Evolutionary conservation across 2,888 invertebrate species (phyloP).

Genomic region (Cosmia trapezina): DNA sequence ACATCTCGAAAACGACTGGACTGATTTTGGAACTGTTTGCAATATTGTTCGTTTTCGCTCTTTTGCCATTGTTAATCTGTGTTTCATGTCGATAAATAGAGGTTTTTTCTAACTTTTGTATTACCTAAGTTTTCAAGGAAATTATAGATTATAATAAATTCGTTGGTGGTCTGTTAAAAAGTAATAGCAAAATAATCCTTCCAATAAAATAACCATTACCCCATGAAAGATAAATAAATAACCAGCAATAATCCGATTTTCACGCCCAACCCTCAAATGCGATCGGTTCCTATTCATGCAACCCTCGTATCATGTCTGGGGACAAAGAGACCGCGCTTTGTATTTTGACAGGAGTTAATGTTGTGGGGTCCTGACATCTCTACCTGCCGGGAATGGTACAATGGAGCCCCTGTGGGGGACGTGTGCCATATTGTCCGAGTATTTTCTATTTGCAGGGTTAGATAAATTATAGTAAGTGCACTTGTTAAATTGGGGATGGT

Average conservation of each 20-base stretch:
- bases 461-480: conserved; percentile 67
- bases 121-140: no score
- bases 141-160: not conserved
- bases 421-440: conserved; percentile 69
- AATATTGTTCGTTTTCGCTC: not conserved
- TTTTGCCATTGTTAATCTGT: no score
- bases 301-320: conserved; percentile 80
- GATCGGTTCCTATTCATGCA: conserved; percentile 65
- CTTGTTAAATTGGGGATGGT: conserved; percentile 63
- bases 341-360: conserved; percentile 89
- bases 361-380: conserved; percentile 76
- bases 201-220: conserved; percentile 47
- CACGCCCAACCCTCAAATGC: conserved; percentile 74
- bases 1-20: not conserved
- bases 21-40: not conserved
- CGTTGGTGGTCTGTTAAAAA: not conserved
- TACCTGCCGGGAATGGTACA: conserved; percentile 75
- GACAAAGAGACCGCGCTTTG: conserved; percentile 78
- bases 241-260: conserved; percentile 74
- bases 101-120: not conserved
- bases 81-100: no score
- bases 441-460: conserved; percentile 74
- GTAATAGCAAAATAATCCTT: conserved; percentile 16
- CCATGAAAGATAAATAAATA: conserved; percentile 64
- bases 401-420: conserved; percentile 65